phyloP scores from a whole-genome alignment of 2,113 vertebrate genomes.

The Sphyrna mokarran region DNA sequence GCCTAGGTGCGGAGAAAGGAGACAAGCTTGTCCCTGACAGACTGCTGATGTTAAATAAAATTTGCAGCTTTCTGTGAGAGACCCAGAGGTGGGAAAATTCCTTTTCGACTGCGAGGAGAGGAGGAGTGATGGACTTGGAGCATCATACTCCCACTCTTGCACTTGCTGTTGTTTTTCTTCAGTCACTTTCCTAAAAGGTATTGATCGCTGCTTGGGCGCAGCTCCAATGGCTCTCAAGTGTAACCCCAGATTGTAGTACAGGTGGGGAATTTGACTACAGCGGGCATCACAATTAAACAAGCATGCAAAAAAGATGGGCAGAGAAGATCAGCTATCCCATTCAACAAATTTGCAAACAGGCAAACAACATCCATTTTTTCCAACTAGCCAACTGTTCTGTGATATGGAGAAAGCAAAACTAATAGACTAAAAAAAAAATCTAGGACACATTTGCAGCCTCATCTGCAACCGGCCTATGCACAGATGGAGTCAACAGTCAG shows the following conservation, averaged over 20 bases:
- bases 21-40: not conserved
- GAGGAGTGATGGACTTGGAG: not conserved
- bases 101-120: not conserved
- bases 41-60: slow-evolving; percentile 6
- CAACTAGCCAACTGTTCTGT: not conserved
- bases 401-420: not conserved
- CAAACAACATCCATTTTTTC: not conserved
- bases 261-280: not conserved
- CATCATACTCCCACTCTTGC: not conserved
- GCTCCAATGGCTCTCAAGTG: not conserved
- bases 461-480: not conserved
- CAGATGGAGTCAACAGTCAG: not conserved
- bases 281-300: not conserved
- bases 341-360: not conserved
- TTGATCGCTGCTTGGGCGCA: not conserved
- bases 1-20: not conserved
- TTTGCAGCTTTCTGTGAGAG: not conserved
- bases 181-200: not conserved
- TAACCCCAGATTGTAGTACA: not conserved
- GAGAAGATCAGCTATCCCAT: not conserved
- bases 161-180: not conserved
- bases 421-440: not conserved
- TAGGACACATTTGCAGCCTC: not conserved
- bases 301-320: not conserved
- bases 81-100: not conserved